Evolutionary conservation across 2,113 vertebrate species (phyloP).

Genomic region (Rattus rattus): DNA sequence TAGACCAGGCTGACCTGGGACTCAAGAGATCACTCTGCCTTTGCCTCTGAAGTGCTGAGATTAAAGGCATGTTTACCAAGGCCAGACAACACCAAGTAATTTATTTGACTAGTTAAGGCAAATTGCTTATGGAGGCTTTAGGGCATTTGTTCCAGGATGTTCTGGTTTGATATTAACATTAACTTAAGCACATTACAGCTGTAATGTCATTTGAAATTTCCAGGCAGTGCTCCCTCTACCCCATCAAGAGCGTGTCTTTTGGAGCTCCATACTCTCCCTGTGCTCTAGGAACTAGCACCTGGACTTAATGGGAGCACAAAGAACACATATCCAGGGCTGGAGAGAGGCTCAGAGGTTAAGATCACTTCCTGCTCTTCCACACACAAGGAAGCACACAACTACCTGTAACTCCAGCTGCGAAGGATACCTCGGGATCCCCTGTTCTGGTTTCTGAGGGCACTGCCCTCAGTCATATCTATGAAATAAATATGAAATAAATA

Average conservation of each 20-base stretch:
- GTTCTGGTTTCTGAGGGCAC: neutral
- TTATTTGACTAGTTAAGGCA: constrained; percentile 14
- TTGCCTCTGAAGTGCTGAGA: neutral
- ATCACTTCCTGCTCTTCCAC: neutral
- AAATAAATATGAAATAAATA: neutral
- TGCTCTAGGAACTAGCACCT: neutral
- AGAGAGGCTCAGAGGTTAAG: neutral
- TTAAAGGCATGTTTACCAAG: neutral
- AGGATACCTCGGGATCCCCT: neutral
- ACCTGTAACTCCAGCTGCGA: neutral
- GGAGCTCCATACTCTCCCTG: neutral
- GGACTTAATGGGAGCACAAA: neutral
- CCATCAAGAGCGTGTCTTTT: neutral
- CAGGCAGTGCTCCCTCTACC: neutral
- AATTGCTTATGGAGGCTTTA: neutral
- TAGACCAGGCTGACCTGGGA: neutral
- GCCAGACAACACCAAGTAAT: neutral
- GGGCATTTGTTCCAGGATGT: neutral
- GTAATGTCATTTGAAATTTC: neutral
- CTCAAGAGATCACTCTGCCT: neutral
- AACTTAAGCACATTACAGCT: neutral
- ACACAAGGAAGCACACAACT: neutral
- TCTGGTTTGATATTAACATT: neutral
- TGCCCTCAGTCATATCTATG: neutral
- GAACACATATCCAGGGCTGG: neutral